Evolutionary conservation across 2,888 invertebrate species (phyloP).

Genomic region (Xiphydria camelus): DNA sequence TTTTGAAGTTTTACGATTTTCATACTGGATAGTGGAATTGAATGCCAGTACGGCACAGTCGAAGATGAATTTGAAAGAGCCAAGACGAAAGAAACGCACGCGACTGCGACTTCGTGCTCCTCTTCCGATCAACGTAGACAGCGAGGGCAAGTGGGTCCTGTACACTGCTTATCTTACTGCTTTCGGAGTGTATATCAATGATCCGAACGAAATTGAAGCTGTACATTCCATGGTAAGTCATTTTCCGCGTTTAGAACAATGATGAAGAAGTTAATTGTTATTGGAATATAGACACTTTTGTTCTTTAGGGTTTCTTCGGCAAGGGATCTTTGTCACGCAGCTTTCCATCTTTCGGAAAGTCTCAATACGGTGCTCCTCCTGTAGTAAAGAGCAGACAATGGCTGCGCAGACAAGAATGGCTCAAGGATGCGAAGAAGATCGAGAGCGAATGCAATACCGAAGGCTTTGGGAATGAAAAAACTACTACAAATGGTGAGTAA

Average conservation of each 20-base stretch:
- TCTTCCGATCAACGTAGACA: conserved; percentile 56
- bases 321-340: conserved; percentile 71
- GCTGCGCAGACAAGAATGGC: conserved; percentile 64
- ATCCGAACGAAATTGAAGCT: conserved; percentile 64
- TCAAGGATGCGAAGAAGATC: conserved; percentile 49
- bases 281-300: no score
- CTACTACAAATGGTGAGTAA: conserved; percentile 24
- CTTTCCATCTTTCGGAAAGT: conserved; percentile 58
- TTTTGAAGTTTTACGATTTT: no score
- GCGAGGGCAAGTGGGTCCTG: conserved; percentile 59
- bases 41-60: no score
- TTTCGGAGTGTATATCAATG: conserved; percentile 67
- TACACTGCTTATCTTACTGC: conserved; percentile 71
- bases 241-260: neutral
- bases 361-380: conserved; percentile 54
- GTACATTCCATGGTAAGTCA: conserved; percentile 64
- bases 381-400: conserved; percentile 67
- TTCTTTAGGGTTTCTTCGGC: conserved; percentile 70
- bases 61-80: conserved; percentile 61
- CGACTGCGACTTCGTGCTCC: conserved; percentile 50
- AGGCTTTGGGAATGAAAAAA: conserved; percentile 34
- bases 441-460: neutral
- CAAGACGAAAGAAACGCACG: conserved; percentile 58
- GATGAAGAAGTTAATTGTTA: conserved; percentile 6
- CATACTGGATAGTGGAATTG: no score